Base-by-base conservation (phyloP, 2,113 vertebrate species). In the Corythoichthys haematopterus region DNA sequence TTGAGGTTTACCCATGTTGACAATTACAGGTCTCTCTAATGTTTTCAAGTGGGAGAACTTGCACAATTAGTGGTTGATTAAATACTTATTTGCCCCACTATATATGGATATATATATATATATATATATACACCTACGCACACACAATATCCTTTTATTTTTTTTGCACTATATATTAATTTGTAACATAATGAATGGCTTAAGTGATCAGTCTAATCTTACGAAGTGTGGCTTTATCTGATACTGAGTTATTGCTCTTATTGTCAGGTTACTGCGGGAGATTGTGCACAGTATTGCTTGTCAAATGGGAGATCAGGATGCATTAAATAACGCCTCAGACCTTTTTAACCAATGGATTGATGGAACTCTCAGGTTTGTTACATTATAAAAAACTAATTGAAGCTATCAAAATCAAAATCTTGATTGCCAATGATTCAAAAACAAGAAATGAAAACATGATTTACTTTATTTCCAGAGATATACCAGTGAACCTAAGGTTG, bases 401-500 rank as follows among this genome's bases (percentile, higher is more conserved):
- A 33, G 2, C 28, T 64, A 48, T 2, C 11, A 14, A 51, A 5
- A 13, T 37, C 20, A 35, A 12, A 5, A 47, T n/a, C 6, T 2
- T 1, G 35, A n/a, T 43, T 11, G 20, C 61, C 52, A 33, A 2
- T 11, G 20, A 33, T 3, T 11, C n/a, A 33, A 28, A 13, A 36
- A 56, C 4, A 56, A 13, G 33, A 6, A 15, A 50, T 50, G 11
- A 15, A 4, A 3, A 43, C 36, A n/a, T 16, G 1, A 61, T 2
- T 10, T 4, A 1, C 36, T 52, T 71, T 33, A 47, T 52, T 66
- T 70, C 63, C 87, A 91, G 84, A 71, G 94, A 89, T 1, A 81
- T 94, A 57, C 53, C 91, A 7, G 90, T 94, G 66, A 98, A 99
- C 82, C 91, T 99, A 69, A 90, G 97, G 52, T 91, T 97, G 20